phyloP scores from a whole-genome alignment of 2,888 invertebrate genomes.

The Homarus gammarus region DNA sequence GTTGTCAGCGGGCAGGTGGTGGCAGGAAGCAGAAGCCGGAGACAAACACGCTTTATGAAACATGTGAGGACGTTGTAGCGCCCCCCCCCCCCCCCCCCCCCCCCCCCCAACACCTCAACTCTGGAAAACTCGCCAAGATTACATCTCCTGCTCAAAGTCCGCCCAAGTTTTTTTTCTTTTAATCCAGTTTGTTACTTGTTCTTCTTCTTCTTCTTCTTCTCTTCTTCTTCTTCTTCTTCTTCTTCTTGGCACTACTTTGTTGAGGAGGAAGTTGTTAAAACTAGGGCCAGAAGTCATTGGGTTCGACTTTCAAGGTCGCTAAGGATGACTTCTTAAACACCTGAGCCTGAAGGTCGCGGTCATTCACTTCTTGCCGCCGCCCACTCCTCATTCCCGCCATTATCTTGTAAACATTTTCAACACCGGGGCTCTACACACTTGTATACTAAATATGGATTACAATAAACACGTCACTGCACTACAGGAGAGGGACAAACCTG shows the following conservation, averaged over 20 bases:
- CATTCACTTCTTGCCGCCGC: too few species aligned
- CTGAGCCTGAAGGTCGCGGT: not conserved
- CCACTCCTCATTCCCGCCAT: too few species aligned
- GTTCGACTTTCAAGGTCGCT: slow-evolving; percentile 30
- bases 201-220: slow-evolving; percentile 42
- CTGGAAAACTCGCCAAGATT: slow-evolving; percentile 35
- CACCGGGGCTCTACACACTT: too few species aligned
- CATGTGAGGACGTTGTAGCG: not conserved
- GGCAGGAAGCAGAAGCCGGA: not conserved
- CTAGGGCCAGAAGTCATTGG: slow-evolving; percentile 42
- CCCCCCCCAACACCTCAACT: slow-evolving; percentile 12
- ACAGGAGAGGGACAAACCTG: too few species aligned
- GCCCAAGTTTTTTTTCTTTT: slow-evolving; percentile 32
- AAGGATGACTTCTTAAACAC: slow-evolving; percentile 12
- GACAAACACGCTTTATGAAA: slow-evolving; percentile 13
- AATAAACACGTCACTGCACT: too few species aligned
- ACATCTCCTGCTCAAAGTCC: slow-evolving; percentile 42
- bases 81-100: too few species aligned
- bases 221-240: slow-evolving; percentile 48
- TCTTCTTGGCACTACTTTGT: slow-evolving; percentile 38
- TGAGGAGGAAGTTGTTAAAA: slow-evolving; percentile 45
- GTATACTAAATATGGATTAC: too few species aligned
- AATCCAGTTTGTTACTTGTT: slow-evolving; percentile 52
- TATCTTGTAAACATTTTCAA: too few species aligned
- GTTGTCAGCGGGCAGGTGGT: not conserved